These are phyloP conservation scores for Channa argus DNA, from an alignment of 2,113 vertebrate genomes.

Conservation along the genomic window DNA sequence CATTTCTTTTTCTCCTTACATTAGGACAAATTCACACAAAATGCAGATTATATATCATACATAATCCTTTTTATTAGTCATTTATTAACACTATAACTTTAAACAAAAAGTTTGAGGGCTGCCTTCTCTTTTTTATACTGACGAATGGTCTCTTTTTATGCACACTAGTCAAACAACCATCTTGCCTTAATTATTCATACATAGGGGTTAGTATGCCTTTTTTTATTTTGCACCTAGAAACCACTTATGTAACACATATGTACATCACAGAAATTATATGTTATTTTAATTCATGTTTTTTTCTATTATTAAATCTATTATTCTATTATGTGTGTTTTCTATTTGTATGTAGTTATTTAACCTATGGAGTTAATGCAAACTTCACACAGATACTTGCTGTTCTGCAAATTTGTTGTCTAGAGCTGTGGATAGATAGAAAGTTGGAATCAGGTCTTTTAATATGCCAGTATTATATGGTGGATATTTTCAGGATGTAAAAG, in stretches of 20 bases:
- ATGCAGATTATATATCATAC: background rate
- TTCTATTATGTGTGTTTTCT: background rate
- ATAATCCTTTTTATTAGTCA: background rate
- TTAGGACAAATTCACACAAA: background rate
- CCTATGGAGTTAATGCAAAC: background rate
- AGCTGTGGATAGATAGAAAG: background rate
- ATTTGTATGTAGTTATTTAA: background rate
- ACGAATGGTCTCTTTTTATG: conserved; percentile 2
- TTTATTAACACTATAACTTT: background rate
- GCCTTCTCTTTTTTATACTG: background rate
- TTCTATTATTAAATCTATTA: too few relatives aligned
- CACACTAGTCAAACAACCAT: background rate
- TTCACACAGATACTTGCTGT: background rate
- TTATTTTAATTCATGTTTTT: too few relatives aligned
- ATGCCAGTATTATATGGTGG: background rate
- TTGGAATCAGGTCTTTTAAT: background rate
- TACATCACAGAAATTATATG: too few relatives aligned
- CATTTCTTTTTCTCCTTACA: background rate
- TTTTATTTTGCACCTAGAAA: too few relatives aligned
- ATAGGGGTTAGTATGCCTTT: too few relatives aligned
- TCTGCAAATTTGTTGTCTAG: background rate
- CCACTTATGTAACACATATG: too few relatives aligned
- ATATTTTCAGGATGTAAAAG: background rate
- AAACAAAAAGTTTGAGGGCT: too few relatives aligned
- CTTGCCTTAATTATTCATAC: too few relatives aligned